Evolutionary conservation across 2,888 invertebrate species (phyloP).

Genomic region (Thysanoteuthis rhombus): DNA sequence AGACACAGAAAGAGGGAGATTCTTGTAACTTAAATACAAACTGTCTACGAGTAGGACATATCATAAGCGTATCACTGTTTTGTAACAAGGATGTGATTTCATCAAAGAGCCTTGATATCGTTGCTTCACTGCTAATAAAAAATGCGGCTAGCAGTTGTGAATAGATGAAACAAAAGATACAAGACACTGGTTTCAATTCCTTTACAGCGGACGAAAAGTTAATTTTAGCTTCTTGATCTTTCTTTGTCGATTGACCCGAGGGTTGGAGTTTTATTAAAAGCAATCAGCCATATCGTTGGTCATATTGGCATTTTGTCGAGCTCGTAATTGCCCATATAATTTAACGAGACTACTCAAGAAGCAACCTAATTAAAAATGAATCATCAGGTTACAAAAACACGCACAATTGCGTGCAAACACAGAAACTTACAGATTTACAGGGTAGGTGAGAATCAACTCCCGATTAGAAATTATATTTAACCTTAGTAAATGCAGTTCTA

Average conservation of each 20-base stretch:
- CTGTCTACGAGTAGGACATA: background rate
- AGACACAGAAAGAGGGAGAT: background rate
- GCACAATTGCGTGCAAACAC: background rate
- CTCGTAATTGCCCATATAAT: background rate
- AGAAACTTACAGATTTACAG: background rate
- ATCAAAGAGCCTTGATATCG: background rate
- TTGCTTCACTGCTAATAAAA: background rate
- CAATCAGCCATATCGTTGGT: background rate
- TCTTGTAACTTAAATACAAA: background rate
- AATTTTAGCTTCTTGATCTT: background rate
- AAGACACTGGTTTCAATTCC: background rate
- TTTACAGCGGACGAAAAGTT: background rate
- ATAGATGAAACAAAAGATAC: background rate
- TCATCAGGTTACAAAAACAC: background rate
- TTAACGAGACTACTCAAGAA: background rate
- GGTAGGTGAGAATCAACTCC: too few relatives aligned
- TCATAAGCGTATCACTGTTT: background rate
- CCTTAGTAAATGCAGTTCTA: too few relatives aligned
- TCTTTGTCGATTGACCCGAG: background rate
- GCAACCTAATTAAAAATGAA: background rate
- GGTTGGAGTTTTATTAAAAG: background rate
- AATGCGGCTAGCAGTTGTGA: background rate
- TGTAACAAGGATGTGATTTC: background rate
- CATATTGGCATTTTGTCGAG: background rate
- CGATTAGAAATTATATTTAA: too few relatives aligned